These are phyloP conservation scores for Drosophila paucipuncta DNA, from an alignment of 2,888 invertebrate species.

Conservation along the genomic window DNA sequence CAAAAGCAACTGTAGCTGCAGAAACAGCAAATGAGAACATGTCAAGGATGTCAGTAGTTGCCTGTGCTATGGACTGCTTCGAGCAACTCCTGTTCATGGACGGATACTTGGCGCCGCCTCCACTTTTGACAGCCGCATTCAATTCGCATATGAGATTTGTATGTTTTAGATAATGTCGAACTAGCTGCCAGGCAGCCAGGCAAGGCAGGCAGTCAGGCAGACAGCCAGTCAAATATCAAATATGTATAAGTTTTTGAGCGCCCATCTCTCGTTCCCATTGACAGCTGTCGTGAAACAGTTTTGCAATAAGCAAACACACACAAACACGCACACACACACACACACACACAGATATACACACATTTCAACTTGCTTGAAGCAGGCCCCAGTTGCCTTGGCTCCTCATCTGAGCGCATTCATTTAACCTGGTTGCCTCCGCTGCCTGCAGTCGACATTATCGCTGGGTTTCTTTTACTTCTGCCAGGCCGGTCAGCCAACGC, in stretches of 20 bases:
- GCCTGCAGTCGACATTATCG: slow-evolving; percentile 37
- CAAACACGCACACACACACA: slow-evolving; percentile 1
- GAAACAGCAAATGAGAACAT: slow-evolving; percentile 57
- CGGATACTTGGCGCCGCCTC: slow-evolving; percentile 19
- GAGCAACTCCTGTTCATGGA: slow-evolving; percentile 4
- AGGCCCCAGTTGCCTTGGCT: slow-evolving; percentile 36
- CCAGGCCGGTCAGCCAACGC: slow-evolving; percentile 20
- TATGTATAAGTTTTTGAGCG: slow-evolving; percentile 64
- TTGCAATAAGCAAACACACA: slow-evolving; percentile 25
- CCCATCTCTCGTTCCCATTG: slow-evolving; percentile 36
- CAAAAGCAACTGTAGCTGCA: slow-evolving; percentile 8
- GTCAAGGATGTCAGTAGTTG: slow-evolving; percentile 61
- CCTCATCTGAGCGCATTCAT: slow-evolving; percentile 22
- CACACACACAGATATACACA: slow-evolving; percentile 8
- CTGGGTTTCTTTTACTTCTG: slow-evolving; percentile 40
- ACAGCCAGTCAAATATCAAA: slow-evolving; percentile 52
- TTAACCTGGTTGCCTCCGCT: slow-evolving; percentile 22
- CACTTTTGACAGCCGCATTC: slow-evolving; percentile 44
- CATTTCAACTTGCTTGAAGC: slow-evolving; percentile 26
- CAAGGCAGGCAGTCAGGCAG: background rate
- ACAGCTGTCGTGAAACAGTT: slow-evolving; percentile 52
- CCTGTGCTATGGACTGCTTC: slow-evolving; percentile 20
- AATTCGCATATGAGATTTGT: slow-evolving; percentile 61
- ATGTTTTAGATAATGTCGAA: slow-evolving; percentile 71
- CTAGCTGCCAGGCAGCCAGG: slow-evolving; percentile 13